Evolutionary conservation across 1,140 invertebrate genomes (phyloP), one percentile per base, ranked within the genome.

Genomic region (Adoxophyes honmai): DNA sequence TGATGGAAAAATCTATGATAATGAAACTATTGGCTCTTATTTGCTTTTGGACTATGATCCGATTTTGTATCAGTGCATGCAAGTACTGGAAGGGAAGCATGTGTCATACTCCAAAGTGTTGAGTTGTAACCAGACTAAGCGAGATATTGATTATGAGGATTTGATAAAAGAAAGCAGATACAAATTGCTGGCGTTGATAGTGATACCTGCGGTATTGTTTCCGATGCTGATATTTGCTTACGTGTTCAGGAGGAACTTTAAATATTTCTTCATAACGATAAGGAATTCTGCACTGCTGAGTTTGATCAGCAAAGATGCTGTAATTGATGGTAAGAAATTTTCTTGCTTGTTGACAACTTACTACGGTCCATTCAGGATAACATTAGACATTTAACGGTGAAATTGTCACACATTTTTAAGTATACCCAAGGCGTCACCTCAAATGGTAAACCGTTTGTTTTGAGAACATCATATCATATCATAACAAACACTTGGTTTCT

Each of bases 191-290:
- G 42, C 62, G 0, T 55, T 81, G 4, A 34, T 86, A 0, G 21
- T 80, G 0, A 60, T 82, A 42, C 75, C 76, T 1, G 37, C 62
- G 1, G 3, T 78, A 0, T 34, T 86, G 4, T 11, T 90, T 7
- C 80, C 78, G 1, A 9, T 75, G 0, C 38, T 84, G 1, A 14
- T 81, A 0, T 67, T 76, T 1, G 60, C 83, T 18, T 79, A 83
- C 13, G 56, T 90, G 0, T 80, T 86, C 34, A 88, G 89, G 16
- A 90, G 90, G 61, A 88, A 89, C 44, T 87, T 92, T 1, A 85
- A 81, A 66, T 92, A 92, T 62, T 92, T 90, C 62, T 88, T 86
- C 35, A 88, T 92, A n/a, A 90, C 88, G 0, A 64, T 92, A 34
- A 91, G 90, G 60, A 86, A 91, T 81, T 67, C 84, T 52, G 75